Percentiles rank a stretch among this genome's conserved stretches.
phyloP scores from a whole-genome alignment of 92 coral and sea anemone species.

The Epizoanthus scotinus region DNA sequence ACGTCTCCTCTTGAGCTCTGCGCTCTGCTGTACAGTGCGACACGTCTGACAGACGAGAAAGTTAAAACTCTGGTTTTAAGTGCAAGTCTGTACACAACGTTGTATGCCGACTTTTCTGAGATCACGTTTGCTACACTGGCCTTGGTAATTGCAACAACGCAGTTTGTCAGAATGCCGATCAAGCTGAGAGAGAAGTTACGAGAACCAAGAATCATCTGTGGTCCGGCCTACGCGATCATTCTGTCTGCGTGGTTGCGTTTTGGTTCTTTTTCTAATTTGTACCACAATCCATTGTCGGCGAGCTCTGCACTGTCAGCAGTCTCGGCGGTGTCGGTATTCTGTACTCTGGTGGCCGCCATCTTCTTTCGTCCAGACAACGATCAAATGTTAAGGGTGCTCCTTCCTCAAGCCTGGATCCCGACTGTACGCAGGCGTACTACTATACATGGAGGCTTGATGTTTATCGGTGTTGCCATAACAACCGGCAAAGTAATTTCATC shows the following conservation, averaged over 20 bases:
- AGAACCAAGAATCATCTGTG: slow-evolving; percentile 50
- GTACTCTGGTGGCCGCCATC: slow-evolving; percentile 53
- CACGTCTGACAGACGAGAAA: slow-evolving; percentile 14
- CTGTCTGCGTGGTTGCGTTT: slow-evolving; percentile 41
- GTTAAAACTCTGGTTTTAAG: slow-evolving; percentile 37
- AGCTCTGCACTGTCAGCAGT: not conserved
- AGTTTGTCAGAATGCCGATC: slow-evolving; percentile 55
- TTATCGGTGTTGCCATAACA: slow-evolving; percentile 21
- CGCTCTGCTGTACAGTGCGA: slow-evolving; percentile 5
- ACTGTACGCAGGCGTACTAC: slow-evolving; percentile 15
- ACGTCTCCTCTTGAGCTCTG: not conserved
- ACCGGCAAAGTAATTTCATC: not conserved
- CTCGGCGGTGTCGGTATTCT: slow-evolving; percentile 10
- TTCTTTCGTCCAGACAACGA: slow-evolving; percentile 63
- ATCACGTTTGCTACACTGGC: slow-evolving; percentile 36
- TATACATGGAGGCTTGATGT: slow-evolving; percentile 44
- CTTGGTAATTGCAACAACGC: slow-evolving; percentile 49
- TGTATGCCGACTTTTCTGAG: slow-evolving; percentile 22
- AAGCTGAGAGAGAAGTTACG: slow-evolving; percentile 32
- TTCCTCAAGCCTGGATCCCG: slow-evolving; percentile 53
- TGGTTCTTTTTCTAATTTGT: not conserved
- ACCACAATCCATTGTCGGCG: slow-evolving; percentile 3
- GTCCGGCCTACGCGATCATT: slow-evolving; percentile 49
- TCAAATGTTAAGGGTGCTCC: slow-evolving; percentile 29
- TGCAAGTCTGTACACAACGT: slow-evolving; percentile 1